Percentiles rank a stretch among this genome's conserved stretches.
phyloP scores from a whole-genome alignment of 64 coral and sea anemone genomes.

The Actinia equina region DNA sequence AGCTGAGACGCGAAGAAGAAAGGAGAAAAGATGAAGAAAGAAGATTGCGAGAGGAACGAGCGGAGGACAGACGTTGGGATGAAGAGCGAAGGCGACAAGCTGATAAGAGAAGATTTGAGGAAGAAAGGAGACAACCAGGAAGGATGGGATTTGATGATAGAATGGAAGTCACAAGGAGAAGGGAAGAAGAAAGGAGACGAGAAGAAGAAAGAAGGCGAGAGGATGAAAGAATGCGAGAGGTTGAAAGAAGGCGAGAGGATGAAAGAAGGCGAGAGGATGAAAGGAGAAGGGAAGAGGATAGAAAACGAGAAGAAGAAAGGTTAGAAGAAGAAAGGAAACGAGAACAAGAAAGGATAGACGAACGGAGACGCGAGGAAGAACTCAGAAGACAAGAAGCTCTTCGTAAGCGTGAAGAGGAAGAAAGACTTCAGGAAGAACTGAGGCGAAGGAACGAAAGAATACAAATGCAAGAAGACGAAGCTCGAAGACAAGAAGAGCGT shows the following conservation, averaged over 20 bases:
- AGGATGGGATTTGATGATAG: not conserved
- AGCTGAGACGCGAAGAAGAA: not conserved
- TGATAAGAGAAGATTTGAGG: not conserved
- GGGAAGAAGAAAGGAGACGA: not conserved
- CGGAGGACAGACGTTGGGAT: constrained; percentile 15
- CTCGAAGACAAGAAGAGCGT: not conserved
- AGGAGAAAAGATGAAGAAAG: not conserved
- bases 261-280: not conserved
- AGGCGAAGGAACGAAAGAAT: not conserved
- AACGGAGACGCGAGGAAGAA: constrained; percentile 7
- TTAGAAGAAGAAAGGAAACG: not conserved
- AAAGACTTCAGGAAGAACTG: constrained; percentile 7
- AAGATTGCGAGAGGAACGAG: constrained; percentile 3
- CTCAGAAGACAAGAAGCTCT: constrained; percentile 11
- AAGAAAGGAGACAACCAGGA: not conserved
- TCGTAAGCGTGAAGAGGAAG: constrained; percentile 2
- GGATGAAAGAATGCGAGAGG: not conserved
- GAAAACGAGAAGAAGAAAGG: not conserved
- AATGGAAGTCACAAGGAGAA: not conserved
- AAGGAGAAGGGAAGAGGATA: too few relatives aligned
- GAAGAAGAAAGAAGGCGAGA: not conserved
- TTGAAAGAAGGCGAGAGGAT: not conserved
- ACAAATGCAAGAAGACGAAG: not conserved
- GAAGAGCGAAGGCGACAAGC: constrained; percentile 11
- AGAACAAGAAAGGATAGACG: not conserved